phyloP scores from a whole-genome alignment of 2,113 vertebrate genomes.

The Ammodytes dubius region DNA sequence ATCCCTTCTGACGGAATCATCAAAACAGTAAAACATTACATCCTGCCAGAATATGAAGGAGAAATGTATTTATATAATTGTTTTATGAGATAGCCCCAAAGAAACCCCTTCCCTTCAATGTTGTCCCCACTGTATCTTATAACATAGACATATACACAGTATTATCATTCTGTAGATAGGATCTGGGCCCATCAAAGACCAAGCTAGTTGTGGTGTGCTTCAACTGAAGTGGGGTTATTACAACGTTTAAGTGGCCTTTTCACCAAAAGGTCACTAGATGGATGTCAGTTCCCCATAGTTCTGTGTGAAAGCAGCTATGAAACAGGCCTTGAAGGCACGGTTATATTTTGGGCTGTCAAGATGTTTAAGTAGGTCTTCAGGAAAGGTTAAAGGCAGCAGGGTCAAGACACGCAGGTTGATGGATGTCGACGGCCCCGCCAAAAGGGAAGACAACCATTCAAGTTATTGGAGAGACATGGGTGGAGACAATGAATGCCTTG shows the following conservation, averaged over 20 bases:
- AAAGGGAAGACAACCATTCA: constrained; percentile 21
- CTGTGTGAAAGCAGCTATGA: constrained; percentile 8
- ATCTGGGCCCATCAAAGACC: background rate
- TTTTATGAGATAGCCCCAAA: background rate
- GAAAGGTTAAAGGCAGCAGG: constrained; percentile 56
- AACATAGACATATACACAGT: background rate
- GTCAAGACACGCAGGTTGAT: constrained; percentile 56
- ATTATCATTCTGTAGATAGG: background rate
- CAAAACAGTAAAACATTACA: background rate
- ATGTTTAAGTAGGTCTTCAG: constrained; percentile 58
- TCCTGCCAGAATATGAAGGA: background rate
- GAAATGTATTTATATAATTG: background rate
- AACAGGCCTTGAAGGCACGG: constrained; percentile 7
- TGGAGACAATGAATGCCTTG: constrained; percentile 25
- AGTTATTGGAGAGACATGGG: constrained; percentile 35
- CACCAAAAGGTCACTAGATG: constrained; percentile 43
- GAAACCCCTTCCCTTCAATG: background rate
- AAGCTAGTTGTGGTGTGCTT: background rate
- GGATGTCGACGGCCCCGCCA: constrained; percentile 31
- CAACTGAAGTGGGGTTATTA: constrained; percentile 4
- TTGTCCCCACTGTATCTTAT: background rate
- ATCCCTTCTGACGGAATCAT: background rate
- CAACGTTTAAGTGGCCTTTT: constrained; percentile 45
- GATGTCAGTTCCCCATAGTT: background rate
- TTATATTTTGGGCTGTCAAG: constrained; percentile 49